Evolutionary conservation across 2,797 vertebrate genomes (phyloP), one percentile per base, ranked within the genome.

Genomic region (Tapera naevia): DNA sequence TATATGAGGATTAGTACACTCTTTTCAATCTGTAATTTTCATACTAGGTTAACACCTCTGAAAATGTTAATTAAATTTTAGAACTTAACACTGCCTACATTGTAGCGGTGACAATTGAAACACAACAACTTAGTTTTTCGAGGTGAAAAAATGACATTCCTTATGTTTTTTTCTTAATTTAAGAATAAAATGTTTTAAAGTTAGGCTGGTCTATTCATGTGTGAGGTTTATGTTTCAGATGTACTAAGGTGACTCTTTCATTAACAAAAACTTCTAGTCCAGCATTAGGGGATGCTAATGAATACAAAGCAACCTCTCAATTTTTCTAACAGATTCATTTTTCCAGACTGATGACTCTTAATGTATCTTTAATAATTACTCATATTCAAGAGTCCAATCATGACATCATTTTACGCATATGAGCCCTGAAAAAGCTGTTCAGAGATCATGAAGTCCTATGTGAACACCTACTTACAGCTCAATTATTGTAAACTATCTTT

Each of bases 401-500:
- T 95, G 71, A 85, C 18, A 93, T 94, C 43, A 82, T 12, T 85
- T 16, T 94, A 56, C 5, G 3, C 62, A 92, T 71, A 65, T 58
- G 19, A 80, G 67, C 81, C 72, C 45, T 51, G 11, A 94, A 94
- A 92, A 94, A 94, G n/a, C 24, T 62, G 51, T 95, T 95, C 93
- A 73, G 91, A 82, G 84, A 91, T 64, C 37, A 88, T 75, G 58
- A 96, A 96, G 12, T 66, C 86, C 69, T 87, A 57, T 78, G 57
- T 69, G 80, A 97, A 96, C 45, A 89, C 58, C 66, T 79, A 65
- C 57, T 92, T 96, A 80, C 66, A 86, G 21, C 88, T 96, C 93
- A 95, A 95, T 97, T 96, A 95, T 76, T 94, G 48, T 72, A 95
- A 97, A 95, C 86, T 94, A 87, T 91, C 50, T 97, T 83, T 95